Base-by-base conservation (phyloP, 2,888 invertebrate species). In the Neoaliturus tenellus region DNA sequence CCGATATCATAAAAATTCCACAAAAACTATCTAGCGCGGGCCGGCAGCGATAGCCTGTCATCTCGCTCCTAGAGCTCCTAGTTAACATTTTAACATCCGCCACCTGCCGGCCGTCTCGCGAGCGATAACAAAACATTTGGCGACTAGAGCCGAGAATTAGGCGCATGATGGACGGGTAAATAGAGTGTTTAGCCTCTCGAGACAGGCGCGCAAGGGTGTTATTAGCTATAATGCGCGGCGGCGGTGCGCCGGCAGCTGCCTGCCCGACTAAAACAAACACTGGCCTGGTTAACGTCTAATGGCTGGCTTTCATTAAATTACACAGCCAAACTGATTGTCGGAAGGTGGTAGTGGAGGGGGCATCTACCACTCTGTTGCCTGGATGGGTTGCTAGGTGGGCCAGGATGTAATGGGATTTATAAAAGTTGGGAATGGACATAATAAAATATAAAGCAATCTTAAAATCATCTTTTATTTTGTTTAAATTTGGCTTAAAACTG, bases 261-360 rank as follows among this genome's bases (percentile, higher is more conserved):
- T n/a, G 78, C 48, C 28, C 28, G 12, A n/a, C 73, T 78, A 78
- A 78, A 78, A 78, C 78, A 78, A 78, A 78, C 78, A 78, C 33
- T 28, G 55, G 33, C 78, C 55, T 78, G 55, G 78, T 78, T 78
- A 78, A 78, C 78, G 35, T 78, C 78, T 78, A 78, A 78, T 78
- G 33, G 48, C 17, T 4, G 55, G 78, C 78, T 78, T 78, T 78
- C 78, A 78, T 78, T 78, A 78, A 78, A 78, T 78, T 78, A 78
- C 78, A 75, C 78, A 78, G 51, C 78, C 48, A 55, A 78, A 78
- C 78, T 48, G 78, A 78, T 78, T 78, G 78, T 55, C 48, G 23
- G 48, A 20, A 44, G 75, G 39, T 48, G 75, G 23, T 25, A 25
- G 28, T 5, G 75, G 12, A 31, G 44, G 41, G 71, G 71, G 41